A percentile compares a stretch with the other conserved stretches of the same genome.
phyloP scores from a whole-genome alignment of 2,113 vertebrate species.

The Bos indicus region DNA sequence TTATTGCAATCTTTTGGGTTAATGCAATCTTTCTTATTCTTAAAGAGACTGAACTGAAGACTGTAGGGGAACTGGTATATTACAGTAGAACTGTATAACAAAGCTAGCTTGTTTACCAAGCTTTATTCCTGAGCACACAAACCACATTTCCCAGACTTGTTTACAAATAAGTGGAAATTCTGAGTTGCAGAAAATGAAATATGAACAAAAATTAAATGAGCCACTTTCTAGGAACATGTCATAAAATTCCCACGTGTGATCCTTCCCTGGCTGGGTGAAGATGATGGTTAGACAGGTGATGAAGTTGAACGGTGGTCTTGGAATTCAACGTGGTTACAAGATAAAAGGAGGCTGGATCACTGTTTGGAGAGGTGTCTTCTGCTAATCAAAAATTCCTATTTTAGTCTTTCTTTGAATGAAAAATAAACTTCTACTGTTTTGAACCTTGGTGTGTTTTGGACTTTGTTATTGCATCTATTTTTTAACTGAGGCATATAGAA shows the following conservation, averaged over 20 bases:
- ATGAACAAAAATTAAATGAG: background rate
- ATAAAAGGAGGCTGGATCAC: background rate
- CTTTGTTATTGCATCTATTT: background rate
- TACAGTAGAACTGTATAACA: background rate
- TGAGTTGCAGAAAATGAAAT: background rate
- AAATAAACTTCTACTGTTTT: background rate
- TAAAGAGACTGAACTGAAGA: background rate
- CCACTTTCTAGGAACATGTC: background rate
- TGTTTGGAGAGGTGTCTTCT: background rate
- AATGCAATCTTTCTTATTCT: background rate
- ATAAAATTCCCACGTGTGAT: background rate
- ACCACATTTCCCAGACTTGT: background rate
- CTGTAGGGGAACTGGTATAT: background rate
- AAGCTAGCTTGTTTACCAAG: background rate
- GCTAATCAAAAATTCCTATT: background rate
- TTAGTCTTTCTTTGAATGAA: background rate
- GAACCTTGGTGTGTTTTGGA: background rate
- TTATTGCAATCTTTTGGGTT: background rate
- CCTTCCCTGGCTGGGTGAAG: background rate
- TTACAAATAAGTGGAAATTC: background rate
- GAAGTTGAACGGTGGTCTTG: background rate
- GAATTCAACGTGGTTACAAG: background rate
- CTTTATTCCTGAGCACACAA: background rate
- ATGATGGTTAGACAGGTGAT: background rate
- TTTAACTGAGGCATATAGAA: background rate